A percentile compares a stretch with the other conserved stretches of the same genome.
These are phyloP conservation scores for Endomychus coccineus DNA, from an alignment of 2,888 invertebrate species.

Conservation along the genomic window DNA sequence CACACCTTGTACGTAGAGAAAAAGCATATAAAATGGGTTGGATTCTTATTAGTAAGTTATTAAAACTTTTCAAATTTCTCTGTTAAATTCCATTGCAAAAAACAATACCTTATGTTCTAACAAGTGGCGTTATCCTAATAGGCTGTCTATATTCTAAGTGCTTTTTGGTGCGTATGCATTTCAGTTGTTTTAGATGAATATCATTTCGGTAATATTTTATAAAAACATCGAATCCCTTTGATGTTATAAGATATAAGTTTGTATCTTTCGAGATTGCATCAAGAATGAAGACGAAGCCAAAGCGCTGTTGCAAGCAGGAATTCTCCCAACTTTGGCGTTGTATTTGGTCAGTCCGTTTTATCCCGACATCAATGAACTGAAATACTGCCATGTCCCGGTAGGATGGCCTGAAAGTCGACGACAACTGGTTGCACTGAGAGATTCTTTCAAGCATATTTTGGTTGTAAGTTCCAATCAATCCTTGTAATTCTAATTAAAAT, in stretches of 20 bases:
- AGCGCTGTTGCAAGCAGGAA: constrained; percentile 41
- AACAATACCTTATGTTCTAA: too few species aligned
- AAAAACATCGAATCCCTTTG: neutral
- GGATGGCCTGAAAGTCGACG: constrained; percentile 38
- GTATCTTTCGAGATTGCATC: constrained; percentile 48
- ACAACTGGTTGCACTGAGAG: constrained; percentile 36
- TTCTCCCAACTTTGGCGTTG: constrained; percentile 49
- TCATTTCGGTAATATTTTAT: neutral
- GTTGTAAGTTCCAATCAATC: too few species aligned
- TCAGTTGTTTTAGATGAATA: too few species aligned
- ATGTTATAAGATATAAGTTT: constrained; percentile 8
- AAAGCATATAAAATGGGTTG: constrained; percentile 37
- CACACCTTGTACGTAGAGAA: constrained; percentile 34
- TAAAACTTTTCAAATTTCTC: too few species aligned
- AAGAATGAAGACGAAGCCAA: constrained; percentile 44
- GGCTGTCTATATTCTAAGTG: too few species aligned
- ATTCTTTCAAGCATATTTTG: constrained; percentile 37
- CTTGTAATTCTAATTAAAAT: too few species aligned
- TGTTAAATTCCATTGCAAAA: too few species aligned
- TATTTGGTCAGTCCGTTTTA: constrained; percentile 42
- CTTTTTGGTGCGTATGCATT: too few species aligned
- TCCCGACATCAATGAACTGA: constrained; percentile 33
- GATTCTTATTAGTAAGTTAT: constrained; percentile 37
- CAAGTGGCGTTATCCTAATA: too few species aligned
- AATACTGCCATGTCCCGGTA: constrained; percentile 36